Base-by-base conservation (phyloP, 2,113 vertebrate genomes). In the Chamaetylas fuelleborni region DNA sequence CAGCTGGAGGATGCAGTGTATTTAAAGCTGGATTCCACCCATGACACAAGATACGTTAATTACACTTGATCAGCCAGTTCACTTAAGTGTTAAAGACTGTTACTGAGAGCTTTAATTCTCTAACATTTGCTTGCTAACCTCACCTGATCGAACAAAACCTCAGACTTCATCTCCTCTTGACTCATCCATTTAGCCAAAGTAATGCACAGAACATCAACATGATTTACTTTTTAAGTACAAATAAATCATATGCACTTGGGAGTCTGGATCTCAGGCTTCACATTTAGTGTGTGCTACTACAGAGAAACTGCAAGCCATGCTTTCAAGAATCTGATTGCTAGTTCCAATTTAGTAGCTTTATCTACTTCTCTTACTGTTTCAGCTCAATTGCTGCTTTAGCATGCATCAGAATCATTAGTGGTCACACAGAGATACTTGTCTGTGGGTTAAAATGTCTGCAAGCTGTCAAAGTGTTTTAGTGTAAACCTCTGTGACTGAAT, bases 381-480 rank as follows among this genome's bases (percentile, higher is more conserved):
- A 87, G 80, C 61, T 91, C 36, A 19, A 15, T 53, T 2, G 6
- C n/a, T 86, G 51, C 31, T 88, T 89, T 79, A 86, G 70, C 66
- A 72, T 62, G 51, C 70, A 42, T 57, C 73, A 66, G 77, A 86
- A 91, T 84, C 66, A 88, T 97, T 94, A 95, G 94, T 58, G 94
- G 94, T 76, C 90, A 92, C 64, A 69, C 36, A 83, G 61, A 90
- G 86, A 87, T 81, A 65, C 60, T 92, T 67, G 89, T 81, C 82
- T 86, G 34, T 74, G 42, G 64, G 80, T 96, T 95, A 91, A 95
- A 95, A 95, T 34, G 80, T 72, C 90, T 93, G 87, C 66, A 89
- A 90, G 80, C 77, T 95, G 93, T 92, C 93, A 89, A 86, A 93
- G 70, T 58, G 66, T 51, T 94, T 96, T 94, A 92, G 45, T 33